Evolutionary conservation across 2,888 invertebrate species (phyloP).

Genomic region (Vesta saturnalis): DNA sequence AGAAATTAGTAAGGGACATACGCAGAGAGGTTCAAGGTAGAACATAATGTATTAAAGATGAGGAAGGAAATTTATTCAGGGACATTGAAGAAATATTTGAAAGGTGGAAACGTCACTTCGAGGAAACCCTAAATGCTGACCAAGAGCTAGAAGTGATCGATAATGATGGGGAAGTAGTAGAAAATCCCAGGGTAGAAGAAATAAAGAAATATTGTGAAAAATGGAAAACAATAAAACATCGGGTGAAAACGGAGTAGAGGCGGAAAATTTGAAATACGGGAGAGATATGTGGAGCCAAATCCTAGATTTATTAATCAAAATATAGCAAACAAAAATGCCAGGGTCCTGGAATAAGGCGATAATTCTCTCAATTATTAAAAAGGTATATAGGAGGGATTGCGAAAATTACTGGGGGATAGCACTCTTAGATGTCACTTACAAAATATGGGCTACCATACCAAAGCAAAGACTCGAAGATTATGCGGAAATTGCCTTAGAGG

Average conservation of each 20-base stretch:
- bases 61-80: not conserved
- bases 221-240: slow-evolving; percentile 2
- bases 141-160: not conserved
- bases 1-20: slow-evolving; percentile 2
- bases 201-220: not conserved
- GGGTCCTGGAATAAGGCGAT: not conserved
- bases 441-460: slow-evolving; percentile 2
- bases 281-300: not conserved
- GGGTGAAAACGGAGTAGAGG: not conserved
- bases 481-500: not conserved
- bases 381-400: slow-evolving; percentile 9
- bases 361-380: slow-evolving; percentile 20
- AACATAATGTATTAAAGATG: not conserved
- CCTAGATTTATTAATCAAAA: not conserved
- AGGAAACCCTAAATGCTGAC: not conserved
- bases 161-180: not conserved
- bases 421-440: slow-evolving; percentile 2
- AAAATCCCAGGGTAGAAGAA: not conserved
- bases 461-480: slow-evolving; percentile 1
- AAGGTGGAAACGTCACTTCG: not conserved
- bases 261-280: not conserved
- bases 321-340: not conserved
- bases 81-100: not conserved
- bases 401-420: slow-evolving; percentile 17
- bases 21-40: not conserved